Base-by-base conservation (phyloP, 2,888 invertebrate species). In the Fragum sueziense region DNA sequence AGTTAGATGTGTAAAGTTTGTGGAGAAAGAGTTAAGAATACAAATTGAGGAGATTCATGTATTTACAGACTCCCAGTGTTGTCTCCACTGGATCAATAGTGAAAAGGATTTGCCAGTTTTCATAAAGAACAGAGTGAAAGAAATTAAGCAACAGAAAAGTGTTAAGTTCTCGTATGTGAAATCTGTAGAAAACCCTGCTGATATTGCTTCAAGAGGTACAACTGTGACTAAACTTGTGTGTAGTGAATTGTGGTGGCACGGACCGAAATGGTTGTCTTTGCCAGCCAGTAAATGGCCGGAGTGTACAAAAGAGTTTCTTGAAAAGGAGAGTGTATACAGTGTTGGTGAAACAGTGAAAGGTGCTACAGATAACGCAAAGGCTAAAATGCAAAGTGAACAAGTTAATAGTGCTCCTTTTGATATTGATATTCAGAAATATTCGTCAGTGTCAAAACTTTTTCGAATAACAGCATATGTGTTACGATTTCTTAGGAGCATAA, bases 131-230 rank as follows among this genome's bases (percentile, higher is more conserved):
- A 68, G 68, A 37, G 69, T 77, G 9, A 69, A 34, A 9, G 77
- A 77, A 47, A 77, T 77, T 20, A 61, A 27, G n/a, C 17, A 25
- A 1, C 57, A 67, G 9, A 27, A 52, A 14, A 37, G 72, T 22
- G n/a, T 76, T 27, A n/a, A 20, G 20, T 67, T 76, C 20, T 4
- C 1, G 0, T 72, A 76, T 31, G 70, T 72, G 1, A 67, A 72
- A 6, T 62, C 73, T n/a, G 47, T 27, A 33, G 61, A 77, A 37
- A 77, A 77, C 22, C 79, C 79, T 22, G 79, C 74, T 2, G 78
- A 78, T 34, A 31, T 70, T 27, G 78, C 74, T 4, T 67, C 31
- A n/a, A 54, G 59, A 22, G 79, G 71, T 22, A 29, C 11, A 22
- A 25, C 33, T 25, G 2, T 41, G 0, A 6, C 9, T 0, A 25